Base-by-base conservation (phyloP, 2,888 invertebrate species). In the Miltochrista miniata region DNA sequence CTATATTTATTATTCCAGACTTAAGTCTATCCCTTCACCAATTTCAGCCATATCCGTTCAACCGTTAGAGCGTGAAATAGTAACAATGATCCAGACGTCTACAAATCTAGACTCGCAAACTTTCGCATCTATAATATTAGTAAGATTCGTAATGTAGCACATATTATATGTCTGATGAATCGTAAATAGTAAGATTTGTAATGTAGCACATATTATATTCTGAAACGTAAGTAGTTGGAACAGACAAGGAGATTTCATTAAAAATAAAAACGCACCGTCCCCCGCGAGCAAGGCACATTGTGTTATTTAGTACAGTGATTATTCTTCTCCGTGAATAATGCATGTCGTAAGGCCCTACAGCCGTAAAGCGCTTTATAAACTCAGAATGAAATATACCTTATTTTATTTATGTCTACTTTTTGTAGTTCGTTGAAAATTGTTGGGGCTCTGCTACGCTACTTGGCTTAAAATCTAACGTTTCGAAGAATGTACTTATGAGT, bases 291-390 rank as follows among this genome's bases (percentile, higher is more conserved):
- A 71, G 65, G 60, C 60, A 72, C 74, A 71, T 70, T 74, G 73
- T 72, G 68, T 72, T 70, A 70, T 74, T 65, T 68, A 68, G 66
- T 73, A 69, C 64, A 59, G 55, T 68, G 70, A 74, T 73, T 74
- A 73, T 70, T 76, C 72, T 64, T 68, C 68, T 62, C 61, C 55
- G 74, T 76, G 76, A 76, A 76, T 76, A 74, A 76, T 76, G 72
- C 70, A 76, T 74, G 70, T 46, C 56, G 63, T 63, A 64, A 64
- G 64, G 13, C 63, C 63, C 56, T 64, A 61, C 64, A 38, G 31
- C 68, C 72, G 68, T 72, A 74, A 72, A 76, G 68, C 68, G 68
- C 74, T 75, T 74, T 75, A 72, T 72, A 72, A 73, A 68, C 66
- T 68, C 61, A 5, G 54, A 45, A 63, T 64, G 62, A 62, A 64